Evolutionary conservation across 2,797 vertebrate genomes (phyloP).

Genomic region (Hydrocynus forskahlii): DNA sequence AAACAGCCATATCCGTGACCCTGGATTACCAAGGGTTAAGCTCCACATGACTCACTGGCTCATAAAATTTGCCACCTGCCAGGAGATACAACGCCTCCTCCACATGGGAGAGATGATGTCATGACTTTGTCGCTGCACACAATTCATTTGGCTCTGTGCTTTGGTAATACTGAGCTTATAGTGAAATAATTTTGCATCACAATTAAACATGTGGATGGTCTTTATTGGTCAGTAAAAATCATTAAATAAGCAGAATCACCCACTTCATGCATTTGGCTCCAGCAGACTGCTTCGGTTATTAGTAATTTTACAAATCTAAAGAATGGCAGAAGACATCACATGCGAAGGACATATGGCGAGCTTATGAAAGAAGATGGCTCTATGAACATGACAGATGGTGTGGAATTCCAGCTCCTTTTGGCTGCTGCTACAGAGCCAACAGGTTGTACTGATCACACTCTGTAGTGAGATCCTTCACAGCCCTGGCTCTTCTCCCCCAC

Average conservation of each 20-base stretch:
- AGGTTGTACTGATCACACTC: slow-evolving; percentile 57
- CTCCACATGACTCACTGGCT: slow-evolving; percentile 50
- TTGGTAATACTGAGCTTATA: slow-evolving; percentile 5
- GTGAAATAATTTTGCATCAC: background rate
- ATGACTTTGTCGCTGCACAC: slow-evolving; percentile 34
- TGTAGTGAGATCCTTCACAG: slow-evolving; percentile 51
- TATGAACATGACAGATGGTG: slow-evolving; percentile 48
- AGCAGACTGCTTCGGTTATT: background rate
- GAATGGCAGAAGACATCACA: slow-evolving; percentile 38
- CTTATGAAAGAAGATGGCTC: slow-evolving; percentile 45
- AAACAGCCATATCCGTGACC: background rate
- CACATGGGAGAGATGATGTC: slow-evolving; percentile 44
- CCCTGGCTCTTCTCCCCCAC: slow-evolving; percentile 36
- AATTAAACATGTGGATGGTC: background rate
- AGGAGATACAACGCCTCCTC: slow-evolving; percentile 3
- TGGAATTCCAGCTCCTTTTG: slow-evolving; percentile 52
- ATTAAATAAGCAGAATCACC: background rate
- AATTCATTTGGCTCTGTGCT: slow-evolving; percentile 15
- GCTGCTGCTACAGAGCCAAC: slow-evolving; percentile 47
- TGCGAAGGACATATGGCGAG: slow-evolving; percentile 41
- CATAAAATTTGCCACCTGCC: slow-evolving; percentile 41
- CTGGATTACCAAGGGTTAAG: slow-evolving; percentile 19
- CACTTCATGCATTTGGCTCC: slow-evolving; percentile 1
- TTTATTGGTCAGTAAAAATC: background rate
- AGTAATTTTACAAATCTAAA: background rate